Evolutionary conservation across 1,140 invertebrate genomes (phyloP).

Genomic region (Apis cerana): DNA sequence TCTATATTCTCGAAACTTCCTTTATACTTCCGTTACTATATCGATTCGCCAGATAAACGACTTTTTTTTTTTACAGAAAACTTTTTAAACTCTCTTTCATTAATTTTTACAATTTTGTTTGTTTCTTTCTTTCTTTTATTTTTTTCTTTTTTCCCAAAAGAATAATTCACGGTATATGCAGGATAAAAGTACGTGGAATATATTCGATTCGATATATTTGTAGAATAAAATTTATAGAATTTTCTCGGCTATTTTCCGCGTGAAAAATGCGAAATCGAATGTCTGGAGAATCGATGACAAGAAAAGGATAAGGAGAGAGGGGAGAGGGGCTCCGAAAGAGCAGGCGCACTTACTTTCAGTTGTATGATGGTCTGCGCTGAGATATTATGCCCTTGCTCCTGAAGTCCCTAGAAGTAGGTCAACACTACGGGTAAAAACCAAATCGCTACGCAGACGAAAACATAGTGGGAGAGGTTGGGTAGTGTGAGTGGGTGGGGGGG

Average conservation of each 20-base stretch:
- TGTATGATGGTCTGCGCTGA: constrained; percentile 93
- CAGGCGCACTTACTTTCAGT: constrained; percentile 90
- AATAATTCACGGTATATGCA: no score
- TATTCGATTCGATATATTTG: no score
- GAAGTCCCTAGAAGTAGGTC: constrained; percentile 88
- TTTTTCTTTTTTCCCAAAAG: no score
- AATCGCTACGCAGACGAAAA: constrained; percentile 78
- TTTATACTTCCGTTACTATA: constrained; percentile 1
- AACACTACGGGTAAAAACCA: constrained; percentile 80
- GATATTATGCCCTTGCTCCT: constrained; percentile 93
- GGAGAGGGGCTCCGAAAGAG: constrained; percentile 57
- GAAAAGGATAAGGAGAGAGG: constrained; percentile 29
- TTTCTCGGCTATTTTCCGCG: background rate
- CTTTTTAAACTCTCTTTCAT: background rate
- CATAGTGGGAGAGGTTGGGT: constrained; percentile 34
- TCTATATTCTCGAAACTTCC: background rate
- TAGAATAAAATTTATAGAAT: background rate
- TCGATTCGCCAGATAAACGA: constrained; percentile 35
- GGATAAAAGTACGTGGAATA: no score
- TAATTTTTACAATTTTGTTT: no score
- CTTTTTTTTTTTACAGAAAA: background rate
- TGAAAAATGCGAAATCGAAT: constrained; percentile 30
- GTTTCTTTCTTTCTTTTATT: no score
- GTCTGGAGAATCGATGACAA: constrained; percentile 46
- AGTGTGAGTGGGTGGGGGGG: background rate